Base-by-base conservation (phyloP, 2,888 invertebrate species). In the Sphaerophoria rueppellii region DNA sequence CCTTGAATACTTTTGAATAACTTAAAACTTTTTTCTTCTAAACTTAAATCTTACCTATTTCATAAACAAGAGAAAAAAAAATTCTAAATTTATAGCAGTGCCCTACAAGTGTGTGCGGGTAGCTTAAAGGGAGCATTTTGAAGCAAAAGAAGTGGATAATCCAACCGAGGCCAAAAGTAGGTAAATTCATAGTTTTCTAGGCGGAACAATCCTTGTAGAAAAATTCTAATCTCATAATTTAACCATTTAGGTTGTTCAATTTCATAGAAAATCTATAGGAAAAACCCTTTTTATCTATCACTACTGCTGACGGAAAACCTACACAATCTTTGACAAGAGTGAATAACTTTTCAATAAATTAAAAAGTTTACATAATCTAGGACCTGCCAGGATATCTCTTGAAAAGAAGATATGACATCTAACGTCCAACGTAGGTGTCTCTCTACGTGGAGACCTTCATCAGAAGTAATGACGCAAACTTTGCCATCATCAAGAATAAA, bases 1-100 rank as follows among this genome's bases (percentile, higher is more conserved):
- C 55, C n/a, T 34, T 14, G 16, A 34, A 32, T 6, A 50, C 52
- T 73, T 73, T 61, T 61, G 72, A 73, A 73, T 73, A 73, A 73
- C 32, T 73, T 73, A 73, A 73, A 61, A 61, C 61, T 73, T 73
- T 34, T 43, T 63, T 72, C 60, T 72, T 43, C 32, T 67, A 43
- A 43, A 12, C 40, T 24, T 50, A 16, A 60, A 60, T 24, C 5
- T 43, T 24, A 43, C 9, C 6, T 43, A 43, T 11, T 43, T 24
- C 6, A 35, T 5, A 50, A 16, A 34, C 16, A 11, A 52, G 54
- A 5, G 52, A 67, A n/a, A n/a, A 24, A 9, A 24, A 60, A 54
- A 67, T 12, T 67, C 54, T 11, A 67, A 67, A 40, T n/a, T 67
- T 40, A 54, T 34, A 48, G 35, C 35, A n/a, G 7, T 14, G 4